These are phyloP conservation scores for Eurystomus glaucurus DNA, from an alignment of 2,797 vertebrate species.

Conservation along the genomic window DNA sequence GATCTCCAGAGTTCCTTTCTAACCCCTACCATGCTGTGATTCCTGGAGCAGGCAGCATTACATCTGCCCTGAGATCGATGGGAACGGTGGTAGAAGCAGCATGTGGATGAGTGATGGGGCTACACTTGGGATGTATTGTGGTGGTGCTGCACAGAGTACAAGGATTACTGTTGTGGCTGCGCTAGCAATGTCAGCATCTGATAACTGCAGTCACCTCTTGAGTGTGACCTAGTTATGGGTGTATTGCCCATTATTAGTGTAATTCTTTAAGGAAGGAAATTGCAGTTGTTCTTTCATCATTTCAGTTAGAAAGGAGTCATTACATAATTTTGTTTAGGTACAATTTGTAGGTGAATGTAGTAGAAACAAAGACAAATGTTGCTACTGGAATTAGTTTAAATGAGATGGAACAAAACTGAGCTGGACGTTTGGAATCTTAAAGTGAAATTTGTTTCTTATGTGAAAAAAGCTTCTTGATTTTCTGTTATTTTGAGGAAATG, in stretches of 20 bases:
- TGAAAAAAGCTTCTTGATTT: not conserved
- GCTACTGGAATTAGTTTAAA: not conserved
- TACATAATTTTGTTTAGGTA: not conserved
- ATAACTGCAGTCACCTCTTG: fast-evolving
- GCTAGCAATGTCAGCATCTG: not conserved
- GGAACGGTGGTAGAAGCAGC: not conserved
- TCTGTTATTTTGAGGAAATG: not conserved
- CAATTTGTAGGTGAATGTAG: not conserved
- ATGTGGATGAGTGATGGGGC: not conserved
- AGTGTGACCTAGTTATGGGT: not conserved
- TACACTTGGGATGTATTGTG: fast-evolving
- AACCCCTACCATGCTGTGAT: too few relatives aligned
- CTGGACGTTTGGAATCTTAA: not conserved
- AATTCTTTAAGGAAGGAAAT: not conserved
- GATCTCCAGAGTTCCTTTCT: too few relatives aligned
- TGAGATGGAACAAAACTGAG: not conserved
- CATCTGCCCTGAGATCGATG: fast-evolving
- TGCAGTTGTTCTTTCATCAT: not conserved
- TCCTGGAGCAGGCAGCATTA: not conserved
- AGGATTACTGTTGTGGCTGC: not conserved
- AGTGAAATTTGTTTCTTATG: not conserved
- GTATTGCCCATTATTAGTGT: not conserved
- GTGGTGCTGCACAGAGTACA: not conserved
- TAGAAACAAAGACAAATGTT: not conserved
- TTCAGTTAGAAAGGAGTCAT: not conserved